Evolutionary conservation across 2,888 invertebrate species (phyloP).

Genomic region (Polyommatus iphigenia): DNA sequence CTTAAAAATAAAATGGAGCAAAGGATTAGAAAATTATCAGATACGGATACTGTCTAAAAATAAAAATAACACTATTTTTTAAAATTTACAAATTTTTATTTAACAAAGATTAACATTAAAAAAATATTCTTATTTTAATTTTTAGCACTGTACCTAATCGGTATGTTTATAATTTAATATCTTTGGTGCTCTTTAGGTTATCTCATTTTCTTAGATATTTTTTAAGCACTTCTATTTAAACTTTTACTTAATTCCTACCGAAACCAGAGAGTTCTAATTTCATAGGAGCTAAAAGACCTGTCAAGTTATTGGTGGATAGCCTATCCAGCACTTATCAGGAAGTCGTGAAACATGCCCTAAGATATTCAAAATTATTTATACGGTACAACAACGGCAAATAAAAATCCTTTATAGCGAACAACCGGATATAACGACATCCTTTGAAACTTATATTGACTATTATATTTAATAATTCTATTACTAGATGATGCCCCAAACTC

Average conservation of each 20-base stretch:
- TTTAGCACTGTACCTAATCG: constrained; percentile 8
- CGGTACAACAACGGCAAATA: too few relatives aligned
- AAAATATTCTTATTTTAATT: neutral
- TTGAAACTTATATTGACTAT: too few relatives aligned
- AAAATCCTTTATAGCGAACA: too few relatives aligned
- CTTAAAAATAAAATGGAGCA: too few relatives aligned
- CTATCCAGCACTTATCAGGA: too few relatives aligned
- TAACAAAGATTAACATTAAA: neutral
- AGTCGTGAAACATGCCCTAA: neutral
- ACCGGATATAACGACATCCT: too few relatives aligned
- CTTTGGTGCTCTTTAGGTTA: neutral
- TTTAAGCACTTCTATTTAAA: neutral
- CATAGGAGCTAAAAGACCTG: neutral
- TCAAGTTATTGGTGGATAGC: too few relatives aligned
- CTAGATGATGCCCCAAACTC: too few relatives aligned
- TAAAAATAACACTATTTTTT: neutral
- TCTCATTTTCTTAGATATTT: neutral
- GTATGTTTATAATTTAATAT: constrained; percentile 8
- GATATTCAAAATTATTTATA: neutral
- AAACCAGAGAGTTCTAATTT: neutral
- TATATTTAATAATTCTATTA: too few relatives aligned
- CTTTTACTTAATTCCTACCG: neutral
- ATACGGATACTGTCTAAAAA: too few relatives aligned
- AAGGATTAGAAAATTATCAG: too few relatives aligned
- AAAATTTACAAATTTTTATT: neutral